Percentiles rank a stretch among this genome's conserved stretches.
Evolutionary conservation across 1,140 invertebrate genomes (phyloP).

Genomic region (Coptotermes formosanus): DNA sequence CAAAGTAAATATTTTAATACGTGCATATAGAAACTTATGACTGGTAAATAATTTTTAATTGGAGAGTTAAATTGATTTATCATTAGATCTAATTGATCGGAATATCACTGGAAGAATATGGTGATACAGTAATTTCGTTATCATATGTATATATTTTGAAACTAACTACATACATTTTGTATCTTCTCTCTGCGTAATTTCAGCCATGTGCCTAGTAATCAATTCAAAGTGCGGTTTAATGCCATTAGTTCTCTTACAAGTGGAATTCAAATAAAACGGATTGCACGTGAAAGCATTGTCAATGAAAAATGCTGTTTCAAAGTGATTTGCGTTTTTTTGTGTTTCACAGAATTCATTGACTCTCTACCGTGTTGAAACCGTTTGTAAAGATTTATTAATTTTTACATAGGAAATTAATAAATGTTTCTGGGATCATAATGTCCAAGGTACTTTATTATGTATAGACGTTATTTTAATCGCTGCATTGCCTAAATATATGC

Average conservation of each 20-base stretch:
- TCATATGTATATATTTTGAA: not conserved
- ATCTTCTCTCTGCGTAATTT: not conserved
- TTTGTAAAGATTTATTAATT: not conserved
- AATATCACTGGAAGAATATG: not conserved
- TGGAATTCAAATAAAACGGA: not conserved
- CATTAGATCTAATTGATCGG: not conserved
- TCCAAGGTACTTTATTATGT: no score
- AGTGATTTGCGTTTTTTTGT: not conserved
- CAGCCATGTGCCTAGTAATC: not conserved
- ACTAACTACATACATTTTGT: not conserved
- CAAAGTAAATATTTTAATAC: no score
- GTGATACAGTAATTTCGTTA: not conserved
- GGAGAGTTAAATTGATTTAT: not conserved
- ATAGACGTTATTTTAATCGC: no score
- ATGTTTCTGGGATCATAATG: no score
- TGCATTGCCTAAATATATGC: no score
- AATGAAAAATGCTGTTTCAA: not conserved
- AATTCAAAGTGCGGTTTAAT: not conserved
- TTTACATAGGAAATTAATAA: not conserved
- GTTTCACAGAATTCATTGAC: not conserved
- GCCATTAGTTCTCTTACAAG: not conserved
- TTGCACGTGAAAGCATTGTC: not conserved
- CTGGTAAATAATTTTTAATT: no score
- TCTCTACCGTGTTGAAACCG: not conserved
- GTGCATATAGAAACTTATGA: no score